Evolutionary conservation across 2,888 invertebrate species (phyloP).

Genomic region (Drosophila helvetica): DNA sequence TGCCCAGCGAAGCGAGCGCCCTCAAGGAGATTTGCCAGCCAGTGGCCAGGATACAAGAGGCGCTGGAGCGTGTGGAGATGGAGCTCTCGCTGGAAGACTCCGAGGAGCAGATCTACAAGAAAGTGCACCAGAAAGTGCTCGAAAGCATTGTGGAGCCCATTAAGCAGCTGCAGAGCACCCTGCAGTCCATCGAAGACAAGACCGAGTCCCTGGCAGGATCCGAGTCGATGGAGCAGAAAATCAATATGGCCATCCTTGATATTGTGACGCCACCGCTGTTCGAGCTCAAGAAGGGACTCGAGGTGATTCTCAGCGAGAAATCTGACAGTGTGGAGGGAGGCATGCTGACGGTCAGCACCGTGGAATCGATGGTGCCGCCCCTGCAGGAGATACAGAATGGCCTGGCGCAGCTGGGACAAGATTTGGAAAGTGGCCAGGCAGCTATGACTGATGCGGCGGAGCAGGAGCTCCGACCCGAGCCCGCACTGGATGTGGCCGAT

Average conservation of each 20-base stretch:
- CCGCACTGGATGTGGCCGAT: constrained; percentile 81
- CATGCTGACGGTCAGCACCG: constrained; percentile 84
- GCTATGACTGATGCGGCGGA: constrained; percentile 58
- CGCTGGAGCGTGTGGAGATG: constrained; percentile 83
- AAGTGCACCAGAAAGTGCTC: constrained; percentile 81
- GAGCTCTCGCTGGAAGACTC: constrained; percentile 82
- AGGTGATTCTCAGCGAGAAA: constrained; percentile 84
- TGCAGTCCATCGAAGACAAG: constrained; percentile 78
- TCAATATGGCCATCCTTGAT: constrained; percentile 87
- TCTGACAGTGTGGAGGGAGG: constrained; percentile 77
- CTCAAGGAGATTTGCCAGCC: constrained; percentile 83
- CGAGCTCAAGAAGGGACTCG: constrained; percentile 87
- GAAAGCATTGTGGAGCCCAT: constrained; percentile 81
- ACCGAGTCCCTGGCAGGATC: constrained; percentile 68
- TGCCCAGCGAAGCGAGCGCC: constrained; percentile 82
- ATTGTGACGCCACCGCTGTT: constrained; percentile 87
- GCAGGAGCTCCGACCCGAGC: constrained; percentile 51
- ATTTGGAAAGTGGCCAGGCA: constrained; percentile 83
- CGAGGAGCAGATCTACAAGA: constrained; percentile 81
- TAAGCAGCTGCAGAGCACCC: constrained; percentile 73
- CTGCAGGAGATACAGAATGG: constrained; percentile 86
- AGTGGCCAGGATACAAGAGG: constrained; percentile 84
- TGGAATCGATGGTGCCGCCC: constrained; percentile 85
- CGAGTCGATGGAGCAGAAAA: constrained; percentile 82
- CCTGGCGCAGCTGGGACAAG: constrained; percentile 84